Percentiles rank a stretch among this genome's conserved stretches.
Evolutionary conservation across 2,113 vertebrate genomes (phyloP).

Genomic region (Ceratotherium simum): DNA sequence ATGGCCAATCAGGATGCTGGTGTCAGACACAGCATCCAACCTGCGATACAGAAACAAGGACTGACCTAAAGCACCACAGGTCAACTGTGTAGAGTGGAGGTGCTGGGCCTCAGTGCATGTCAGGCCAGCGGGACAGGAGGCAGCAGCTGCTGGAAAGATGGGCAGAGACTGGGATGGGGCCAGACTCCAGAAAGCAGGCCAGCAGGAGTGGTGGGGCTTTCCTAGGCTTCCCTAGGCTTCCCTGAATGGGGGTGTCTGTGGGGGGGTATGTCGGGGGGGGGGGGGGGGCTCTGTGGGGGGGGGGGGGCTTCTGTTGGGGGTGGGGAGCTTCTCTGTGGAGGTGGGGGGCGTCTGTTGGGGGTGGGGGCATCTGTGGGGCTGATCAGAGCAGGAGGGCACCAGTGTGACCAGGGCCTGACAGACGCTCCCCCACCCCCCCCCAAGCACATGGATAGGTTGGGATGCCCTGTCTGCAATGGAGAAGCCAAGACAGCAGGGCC

Average conservation of each 20-base stretch:
- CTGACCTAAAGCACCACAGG: not conserved
- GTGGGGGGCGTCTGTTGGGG: not conserved
- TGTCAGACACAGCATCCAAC: not conserved
- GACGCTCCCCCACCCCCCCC: not conserved
- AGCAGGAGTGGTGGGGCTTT: not conserved
- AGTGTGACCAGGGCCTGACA: not conserved
- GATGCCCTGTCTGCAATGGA: not conserved
- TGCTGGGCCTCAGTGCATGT: not conserved
- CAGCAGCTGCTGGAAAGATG: too few relatives aligned
- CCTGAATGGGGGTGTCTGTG: not conserved
- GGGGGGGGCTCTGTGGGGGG: too few relatives aligned
- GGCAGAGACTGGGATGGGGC: not conserved
- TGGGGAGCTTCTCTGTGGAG: too few relatives aligned
- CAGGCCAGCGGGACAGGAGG: not conserved
- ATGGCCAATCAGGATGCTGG: too few relatives aligned
- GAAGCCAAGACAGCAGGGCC: not conserved
- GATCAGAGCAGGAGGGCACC: not conserved
- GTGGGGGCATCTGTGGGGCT: not conserved
- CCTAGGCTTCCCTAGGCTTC: not conserved
- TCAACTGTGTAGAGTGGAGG: too few relatives aligned
- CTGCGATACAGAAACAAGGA: not conserved
- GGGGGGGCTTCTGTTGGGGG: not conserved
- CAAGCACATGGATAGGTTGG: rapidly evolving
- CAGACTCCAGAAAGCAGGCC: not conserved
- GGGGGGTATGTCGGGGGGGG: not conserved